Base-by-base conservation (phyloP, 1,140 invertebrate species). In the Pogonomyrmex barbatus region DNA sequence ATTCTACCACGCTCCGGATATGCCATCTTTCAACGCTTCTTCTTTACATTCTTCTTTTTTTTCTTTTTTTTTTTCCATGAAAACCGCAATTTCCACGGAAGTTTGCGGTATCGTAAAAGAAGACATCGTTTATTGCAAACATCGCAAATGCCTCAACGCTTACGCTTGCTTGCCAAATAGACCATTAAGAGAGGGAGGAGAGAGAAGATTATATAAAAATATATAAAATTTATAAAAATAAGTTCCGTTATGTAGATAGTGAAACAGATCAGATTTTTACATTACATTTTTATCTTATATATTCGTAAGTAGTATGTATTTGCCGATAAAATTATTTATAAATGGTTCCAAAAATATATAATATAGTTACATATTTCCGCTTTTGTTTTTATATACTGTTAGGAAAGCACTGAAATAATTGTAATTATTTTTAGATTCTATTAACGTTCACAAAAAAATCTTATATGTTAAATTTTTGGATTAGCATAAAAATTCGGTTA, bases 21-120 rank as follows among this genome's bases (percentile, higher is more conserved):
- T 54, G 63, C 54, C 63, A 56, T 78, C 30, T 65, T 81, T 82
- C 84, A 70, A 36, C 45, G 45, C 24, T 70, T 70, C 62, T 60
- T 45, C 42, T 68, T 58, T n/a, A 10, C 68, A 14, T 45, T 10
- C 14, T 8, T 39, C 9, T 67, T 39, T 39, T 50, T 33, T 4
- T 54, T n/a, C 12, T 8, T 24, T 63, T 50, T 76, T 63, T 84
- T 45, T 63, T 45, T 56, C 36, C n/a, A 58, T 39, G 4, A 47
- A 58, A 83, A 83, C 12, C 30, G 42, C 54, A 24, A 42, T 70
- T 83, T 73, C 14, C 45, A 14, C 54, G 68, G 2, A 60, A 83
- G 58, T 50, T 73, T 30, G 79, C 52, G 52, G 47, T 73, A 60
- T 60, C 68, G 33, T 73, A 83, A 83, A 73, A 71, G 30, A 47